phyloP scores from a whole-genome alignment of 2,113 vertebrate genomes.

The Menura novaehollandiae region DNA sequence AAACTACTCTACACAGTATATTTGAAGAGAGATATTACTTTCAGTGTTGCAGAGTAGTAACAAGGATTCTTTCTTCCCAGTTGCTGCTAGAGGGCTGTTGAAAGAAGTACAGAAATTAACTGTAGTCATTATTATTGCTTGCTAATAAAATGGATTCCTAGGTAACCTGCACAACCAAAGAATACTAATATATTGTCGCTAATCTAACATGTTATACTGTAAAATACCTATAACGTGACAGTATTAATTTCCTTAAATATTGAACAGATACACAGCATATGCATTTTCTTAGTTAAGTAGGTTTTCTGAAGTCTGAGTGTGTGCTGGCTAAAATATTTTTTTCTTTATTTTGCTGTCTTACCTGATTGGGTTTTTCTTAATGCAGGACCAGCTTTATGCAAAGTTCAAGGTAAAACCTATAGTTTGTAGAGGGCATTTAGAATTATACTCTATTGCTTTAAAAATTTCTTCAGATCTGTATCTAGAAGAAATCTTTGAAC shows the following conservation, averaged over 20 bases:
- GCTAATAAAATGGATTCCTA: background rate
- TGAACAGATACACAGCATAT: background rate
- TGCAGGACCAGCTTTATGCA: background rate
- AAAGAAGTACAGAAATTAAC: background rate
- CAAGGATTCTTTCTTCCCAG: background rate
- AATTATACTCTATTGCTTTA: background rate
- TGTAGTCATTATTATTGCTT: background rate
- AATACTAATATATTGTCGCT: background rate
- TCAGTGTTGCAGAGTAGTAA: background rate
- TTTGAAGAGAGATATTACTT: background rate
- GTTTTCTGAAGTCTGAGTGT: background rate
- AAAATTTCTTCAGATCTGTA: background rate
- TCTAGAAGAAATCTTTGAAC: constrained; percentile 6
- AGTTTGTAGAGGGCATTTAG: constrained; percentile 19
- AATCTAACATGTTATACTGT: background rate
- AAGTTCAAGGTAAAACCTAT: background rate
- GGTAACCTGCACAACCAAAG: background rate
- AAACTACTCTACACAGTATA: background rate
- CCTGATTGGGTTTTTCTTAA: background rate
- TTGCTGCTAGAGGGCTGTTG: background rate
- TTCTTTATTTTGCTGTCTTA: background rate
- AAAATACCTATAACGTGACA: background rate
- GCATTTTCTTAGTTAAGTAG: background rate
- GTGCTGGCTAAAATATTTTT: background rate
- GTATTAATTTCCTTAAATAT: background rate